A percentile compares a stretch with the other conserved stretches of the same genome.
phyloP scores from a whole-genome alignment of 2,797 vertebrate species.

The Pipistrellus pipistrellus region DNA sequence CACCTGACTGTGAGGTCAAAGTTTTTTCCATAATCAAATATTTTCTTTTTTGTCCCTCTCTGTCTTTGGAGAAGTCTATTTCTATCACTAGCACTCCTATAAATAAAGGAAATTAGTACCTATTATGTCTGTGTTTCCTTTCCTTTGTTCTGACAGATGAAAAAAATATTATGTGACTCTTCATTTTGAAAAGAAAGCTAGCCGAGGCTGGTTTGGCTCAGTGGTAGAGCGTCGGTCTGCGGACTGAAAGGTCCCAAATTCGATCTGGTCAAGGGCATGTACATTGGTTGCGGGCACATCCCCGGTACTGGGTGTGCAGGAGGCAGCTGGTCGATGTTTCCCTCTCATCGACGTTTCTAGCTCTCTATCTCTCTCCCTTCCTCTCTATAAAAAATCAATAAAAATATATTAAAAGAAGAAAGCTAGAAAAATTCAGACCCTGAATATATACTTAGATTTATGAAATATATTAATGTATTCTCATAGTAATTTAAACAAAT shows the following conservation, averaged over 20 bases:
- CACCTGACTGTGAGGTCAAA: neutral
- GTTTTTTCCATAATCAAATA: neutral
- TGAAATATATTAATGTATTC: conserved; percentile 40
- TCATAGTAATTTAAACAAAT: conserved; percentile 51
- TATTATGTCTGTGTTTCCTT: neutral
- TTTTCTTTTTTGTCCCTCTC: neutral
- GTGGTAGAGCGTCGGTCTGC: too few relatives aligned
- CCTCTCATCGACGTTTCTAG: too few relatives aligned
- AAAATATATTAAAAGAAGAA: neutral
- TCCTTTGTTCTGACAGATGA: conserved; percentile 16
- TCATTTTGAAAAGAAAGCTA: conserved; percentile 64
- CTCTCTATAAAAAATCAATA: too few relatives aligned
- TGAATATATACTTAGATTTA: conserved; percentile 58
- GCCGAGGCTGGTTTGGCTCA: neutral
- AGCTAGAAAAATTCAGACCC: neutral
- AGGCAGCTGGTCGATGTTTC: too few relatives aligned
- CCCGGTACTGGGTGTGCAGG: too few relatives aligned
- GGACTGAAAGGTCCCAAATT: too few relatives aligned
- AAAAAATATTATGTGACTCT: neutral
- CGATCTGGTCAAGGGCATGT: too few relatives aligned
- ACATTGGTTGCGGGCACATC: too few relatives aligned
- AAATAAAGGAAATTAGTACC: neutral
- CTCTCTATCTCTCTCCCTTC: too few relatives aligned
- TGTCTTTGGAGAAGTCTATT: neutral
- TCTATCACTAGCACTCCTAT: neutral